Conservation (phyloP, 2,797 vertebrate genomes). For the Parambassis ranga region DNA sequence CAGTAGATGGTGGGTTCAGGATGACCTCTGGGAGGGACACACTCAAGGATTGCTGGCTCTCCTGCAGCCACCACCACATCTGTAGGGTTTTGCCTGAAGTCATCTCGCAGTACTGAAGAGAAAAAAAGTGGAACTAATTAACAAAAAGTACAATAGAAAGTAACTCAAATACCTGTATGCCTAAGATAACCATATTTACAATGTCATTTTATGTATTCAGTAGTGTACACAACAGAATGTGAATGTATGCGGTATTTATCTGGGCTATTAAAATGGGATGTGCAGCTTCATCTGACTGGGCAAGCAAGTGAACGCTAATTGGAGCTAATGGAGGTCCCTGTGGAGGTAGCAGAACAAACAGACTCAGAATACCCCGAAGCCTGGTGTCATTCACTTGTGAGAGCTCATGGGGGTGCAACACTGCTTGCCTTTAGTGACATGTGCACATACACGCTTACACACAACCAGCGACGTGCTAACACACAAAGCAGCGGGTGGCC, state of each 20-base stretch:
- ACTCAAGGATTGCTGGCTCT: conserved; percentile 96
- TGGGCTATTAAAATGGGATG: conserved; percentile 50
- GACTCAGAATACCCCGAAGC: conserved; percentile 72
- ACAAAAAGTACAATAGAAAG: neutral
- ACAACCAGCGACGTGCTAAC: conserved; percentile 23
- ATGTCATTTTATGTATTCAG: neutral
- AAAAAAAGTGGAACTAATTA: neutral
- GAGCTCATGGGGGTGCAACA: conserved; percentile 43
- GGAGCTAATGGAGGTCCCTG: conserved; percentile 77
- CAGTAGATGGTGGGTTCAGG: conserved; percentile 98
- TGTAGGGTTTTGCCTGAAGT: conserved; percentile 97
- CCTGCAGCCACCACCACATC: conserved; percentile 96
- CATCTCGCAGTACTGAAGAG: conserved; percentile 90
- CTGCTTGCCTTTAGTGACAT: conserved; percentile 31
- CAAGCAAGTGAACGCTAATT: conserved; percentile 74
- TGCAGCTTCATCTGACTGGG: conserved; percentile 59
- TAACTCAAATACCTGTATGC: neutral
- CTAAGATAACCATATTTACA: neutral
- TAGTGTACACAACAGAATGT: neutral
- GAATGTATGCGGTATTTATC: conserved; percentile 8
- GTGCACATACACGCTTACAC: conserved; percentile 21
- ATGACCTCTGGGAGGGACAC: conserved; percentile 95
- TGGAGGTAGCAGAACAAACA: conserved; percentile 77
- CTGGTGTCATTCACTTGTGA: conserved; percentile 75
- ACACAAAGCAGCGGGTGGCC: conserved; percentile 55